phyloP scores from a whole-genome alignment of 2,888 invertebrate genomes.

The Mermis nigrescens region DNA sequence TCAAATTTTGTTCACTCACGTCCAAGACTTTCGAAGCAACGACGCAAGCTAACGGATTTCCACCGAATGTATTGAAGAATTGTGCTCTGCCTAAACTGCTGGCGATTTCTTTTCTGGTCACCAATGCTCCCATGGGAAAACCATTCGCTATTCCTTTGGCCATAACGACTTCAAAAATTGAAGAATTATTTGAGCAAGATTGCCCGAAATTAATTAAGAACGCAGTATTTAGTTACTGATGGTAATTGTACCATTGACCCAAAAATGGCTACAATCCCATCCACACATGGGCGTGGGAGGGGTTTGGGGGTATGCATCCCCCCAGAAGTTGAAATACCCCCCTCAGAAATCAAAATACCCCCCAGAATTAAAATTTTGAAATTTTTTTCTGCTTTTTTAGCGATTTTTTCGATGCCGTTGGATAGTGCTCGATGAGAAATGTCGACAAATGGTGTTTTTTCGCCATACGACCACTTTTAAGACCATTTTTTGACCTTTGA shows the following conservation, averaged over 20 bases:
- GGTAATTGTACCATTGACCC: background rate
- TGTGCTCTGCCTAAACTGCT: slow-evolving; percentile 50
- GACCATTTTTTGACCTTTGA: too few species aligned
- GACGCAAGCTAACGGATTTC: slow-evolving; percentile 71
- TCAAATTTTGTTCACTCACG: slow-evolving; percentile 42
- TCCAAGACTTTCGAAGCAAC: slow-evolving; percentile 78
- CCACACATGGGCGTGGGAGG: too few species aligned
- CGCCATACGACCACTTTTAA: too few species aligned
- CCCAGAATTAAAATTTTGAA: too few species aligned
- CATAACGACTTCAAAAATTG: slow-evolving; percentile 51
- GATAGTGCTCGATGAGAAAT: too few species aligned
- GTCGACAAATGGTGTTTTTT: too few species aligned
- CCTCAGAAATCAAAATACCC: too few species aligned
- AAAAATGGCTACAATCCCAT: too few species aligned
- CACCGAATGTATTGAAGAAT: slow-evolving; percentile 89
- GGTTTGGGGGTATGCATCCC: too few species aligned
- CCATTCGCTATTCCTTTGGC: slow-evolving; percentile 81
- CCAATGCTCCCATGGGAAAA: slow-evolving; percentile 81
- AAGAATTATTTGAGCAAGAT: background rate
- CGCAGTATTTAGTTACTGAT: background rate
- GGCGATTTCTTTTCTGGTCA: slow-evolving; percentile 72
- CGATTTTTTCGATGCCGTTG: too few species aligned
- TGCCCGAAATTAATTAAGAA: background rate
- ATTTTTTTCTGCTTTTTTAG: too few species aligned
- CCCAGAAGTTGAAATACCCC: too few species aligned